Percentiles rank a stretch among this genome's conserved stretches.
Conservation (phyloP, 2,888 invertebrate species). For the Lumbricus terrestris region DNA sequence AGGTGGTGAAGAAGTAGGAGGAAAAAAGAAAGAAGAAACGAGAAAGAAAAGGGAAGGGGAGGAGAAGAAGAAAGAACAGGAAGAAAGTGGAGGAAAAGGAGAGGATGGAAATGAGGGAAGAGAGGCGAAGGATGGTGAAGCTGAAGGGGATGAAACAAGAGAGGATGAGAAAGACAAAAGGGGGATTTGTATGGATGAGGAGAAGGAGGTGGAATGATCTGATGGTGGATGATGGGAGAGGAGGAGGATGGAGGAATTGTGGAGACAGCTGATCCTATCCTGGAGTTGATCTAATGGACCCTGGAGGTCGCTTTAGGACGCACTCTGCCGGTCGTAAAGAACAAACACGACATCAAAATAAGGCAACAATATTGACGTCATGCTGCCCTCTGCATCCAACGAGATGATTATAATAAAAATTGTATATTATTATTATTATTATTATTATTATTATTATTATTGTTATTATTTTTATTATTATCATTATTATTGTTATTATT, state of each 20-base stretch:
- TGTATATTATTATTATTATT: too few species aligned
- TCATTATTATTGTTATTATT: too few species aligned
- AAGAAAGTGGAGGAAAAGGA: neutral
- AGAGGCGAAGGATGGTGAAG: neutral
- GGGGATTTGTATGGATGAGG: too few species aligned
- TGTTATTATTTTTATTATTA: too few species aligned
- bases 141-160: neutral
- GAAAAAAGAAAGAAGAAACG: neutral
- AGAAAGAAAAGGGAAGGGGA: neutral
- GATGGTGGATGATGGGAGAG: neutral
- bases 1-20: neutral
- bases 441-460: too few species aligned
- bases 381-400: too few species aligned
- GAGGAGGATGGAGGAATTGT: too few species aligned
- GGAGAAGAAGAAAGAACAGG: neutral
- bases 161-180: neutral
- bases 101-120: neutral
- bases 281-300: neutral
- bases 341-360: neutral
- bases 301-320: neutral
- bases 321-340: neutral
- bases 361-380: neutral
- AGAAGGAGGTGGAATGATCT: neutral
- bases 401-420: too few species aligned
- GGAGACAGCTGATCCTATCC: neutral